These are phyloP conservation scores for Synchiropus splendidus DNA, from an alignment of 2,113 vertebrate genomes.

Conservation along the genomic window DNA sequence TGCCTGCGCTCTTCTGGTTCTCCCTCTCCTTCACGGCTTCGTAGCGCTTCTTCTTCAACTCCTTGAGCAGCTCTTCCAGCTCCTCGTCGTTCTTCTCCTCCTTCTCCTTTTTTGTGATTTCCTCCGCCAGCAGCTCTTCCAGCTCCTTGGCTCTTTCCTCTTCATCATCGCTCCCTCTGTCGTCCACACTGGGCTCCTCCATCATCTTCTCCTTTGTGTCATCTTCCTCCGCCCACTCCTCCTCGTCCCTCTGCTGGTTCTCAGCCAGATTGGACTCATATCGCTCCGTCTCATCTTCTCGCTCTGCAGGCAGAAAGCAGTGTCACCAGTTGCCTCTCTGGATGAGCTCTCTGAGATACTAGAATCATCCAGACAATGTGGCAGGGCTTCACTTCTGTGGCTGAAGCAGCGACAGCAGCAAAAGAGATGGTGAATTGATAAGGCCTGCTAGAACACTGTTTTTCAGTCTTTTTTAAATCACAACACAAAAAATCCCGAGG, in stretches of 20 bases:
- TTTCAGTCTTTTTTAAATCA: no score
- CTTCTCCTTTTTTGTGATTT: constrained; percentile 43
- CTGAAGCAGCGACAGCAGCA: no score
- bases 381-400: no score
- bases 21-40: constrained; percentile 50
- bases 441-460: no score
- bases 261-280: constrained; percentile 35
- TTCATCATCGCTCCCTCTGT: constrained; percentile 26
- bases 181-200: constrained; percentile 35
- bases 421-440: no score
- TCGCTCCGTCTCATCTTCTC: constrained; percentile 16
- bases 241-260: constrained; percentile 34
- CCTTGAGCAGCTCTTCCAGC: constrained; percentile 53
- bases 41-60: constrained; percentile 59
- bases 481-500: no score
- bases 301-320: constrained; percentile 41
- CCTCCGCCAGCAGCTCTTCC: constrained; percentile 46
- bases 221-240: constrained; percentile 16
- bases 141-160: constrained; percentile 48
- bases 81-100: constrained; percentile 44
- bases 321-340: neutral
- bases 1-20: constrained; percentile 14
- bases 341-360: no score
- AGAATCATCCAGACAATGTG: no score
- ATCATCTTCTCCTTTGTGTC: constrained; percentile 23